Percentiles rank a stretch among this genome's conserved stretches.
phyloP scores from a whole-genome alignment of 2,888 invertebrate genomes.

The Athetis lepigone region DNA sequence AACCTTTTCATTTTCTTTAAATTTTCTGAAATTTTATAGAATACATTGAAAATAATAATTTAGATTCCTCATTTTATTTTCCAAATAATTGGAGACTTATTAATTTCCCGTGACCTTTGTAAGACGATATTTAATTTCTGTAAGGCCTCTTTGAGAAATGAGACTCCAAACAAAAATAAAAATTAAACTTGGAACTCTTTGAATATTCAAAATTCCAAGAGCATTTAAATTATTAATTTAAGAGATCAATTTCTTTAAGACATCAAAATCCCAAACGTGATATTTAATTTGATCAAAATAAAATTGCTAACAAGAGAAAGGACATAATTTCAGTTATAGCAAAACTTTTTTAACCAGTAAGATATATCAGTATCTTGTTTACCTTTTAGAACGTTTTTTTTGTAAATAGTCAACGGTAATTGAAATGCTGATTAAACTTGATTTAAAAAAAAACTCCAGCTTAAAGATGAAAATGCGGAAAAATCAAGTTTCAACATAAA shows the following conservation, averaged over 20 bases:
- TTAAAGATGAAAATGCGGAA: not conserved
- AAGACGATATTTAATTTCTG: constrained; percentile 20
- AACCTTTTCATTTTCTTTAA: not conserved
- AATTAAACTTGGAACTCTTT: constrained; percentile 23
- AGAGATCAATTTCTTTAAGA: constrained; percentile 20
- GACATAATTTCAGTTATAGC: no score
- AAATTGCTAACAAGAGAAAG: no score
- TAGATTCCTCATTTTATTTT: constrained; percentile 1
- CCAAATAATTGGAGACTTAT: not conserved
- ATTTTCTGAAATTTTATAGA: constrained; percentile 7
- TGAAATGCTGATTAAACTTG: no score
- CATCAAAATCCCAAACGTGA: not conserved
- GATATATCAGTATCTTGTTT: no score
- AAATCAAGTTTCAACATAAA: not conserved
- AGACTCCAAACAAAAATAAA: not conserved
- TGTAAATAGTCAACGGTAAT: no score
- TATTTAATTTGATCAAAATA: no score
- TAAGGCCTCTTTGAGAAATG: constrained; percentile 6
- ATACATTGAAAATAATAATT: constrained; percentile 20
- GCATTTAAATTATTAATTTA: constrained; percentile 2
- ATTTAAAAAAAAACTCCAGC: no score
- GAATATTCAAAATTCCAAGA: constrained; percentile 5
- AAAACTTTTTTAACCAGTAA: no score
- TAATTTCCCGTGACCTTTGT: constrained; percentile 24
- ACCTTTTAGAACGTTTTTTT: no score